Evolutionary conservation across 2,113 vertebrate genomes (phyloP).

Genomic region (Pseudolaguvia tuberculata): DNA sequence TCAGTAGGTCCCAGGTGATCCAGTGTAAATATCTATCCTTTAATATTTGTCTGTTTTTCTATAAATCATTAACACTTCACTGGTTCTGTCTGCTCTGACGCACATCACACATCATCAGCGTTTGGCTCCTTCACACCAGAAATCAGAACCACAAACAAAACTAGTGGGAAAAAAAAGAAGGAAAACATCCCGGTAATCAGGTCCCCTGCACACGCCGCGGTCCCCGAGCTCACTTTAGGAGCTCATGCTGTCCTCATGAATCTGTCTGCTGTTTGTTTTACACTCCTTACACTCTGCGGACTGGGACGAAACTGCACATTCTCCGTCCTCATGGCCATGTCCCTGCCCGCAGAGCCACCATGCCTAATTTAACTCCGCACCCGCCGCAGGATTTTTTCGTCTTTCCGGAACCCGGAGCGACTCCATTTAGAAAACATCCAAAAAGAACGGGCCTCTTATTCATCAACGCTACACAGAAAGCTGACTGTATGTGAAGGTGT

Average conservation of each 20-base stretch:
- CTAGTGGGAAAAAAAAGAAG: background rate
- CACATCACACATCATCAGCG: constrained; percentile 31
- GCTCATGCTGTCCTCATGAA: constrained; percentile 12
- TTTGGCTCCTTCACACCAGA: constrained; percentile 22
- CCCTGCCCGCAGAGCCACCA: constrained; percentile 50
- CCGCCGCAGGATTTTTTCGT: constrained; percentile 60
- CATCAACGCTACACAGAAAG: constrained; percentile 55
- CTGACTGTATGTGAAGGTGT: constrained; percentile 55
- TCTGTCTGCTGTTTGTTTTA: constrained; percentile 56
- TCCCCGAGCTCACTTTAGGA: background rate
- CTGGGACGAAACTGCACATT: background rate
- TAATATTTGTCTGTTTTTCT: background rate
- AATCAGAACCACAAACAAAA: constrained; percentile 33
- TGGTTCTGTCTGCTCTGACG: constrained; percentile 29
- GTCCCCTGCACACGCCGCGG: background rate
- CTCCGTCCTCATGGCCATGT: background rate
- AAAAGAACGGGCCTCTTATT: constrained; percentile 63
- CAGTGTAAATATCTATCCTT: constrained; percentile 8
- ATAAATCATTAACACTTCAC: constrained; percentile 4
- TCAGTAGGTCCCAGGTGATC: background rate
- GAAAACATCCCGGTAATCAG: constrained; percentile 3
- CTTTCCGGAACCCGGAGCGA: constrained; percentile 64
- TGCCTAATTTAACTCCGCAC: constrained; percentile 72
- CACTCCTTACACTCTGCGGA: constrained; percentile 30
- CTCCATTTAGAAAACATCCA: constrained; percentile 63